Evolutionary conservation across 2,888 invertebrate species (phyloP), one percentile per base, ranked within the genome.

Genomic region (Hyppa rectilinea): DNA sequence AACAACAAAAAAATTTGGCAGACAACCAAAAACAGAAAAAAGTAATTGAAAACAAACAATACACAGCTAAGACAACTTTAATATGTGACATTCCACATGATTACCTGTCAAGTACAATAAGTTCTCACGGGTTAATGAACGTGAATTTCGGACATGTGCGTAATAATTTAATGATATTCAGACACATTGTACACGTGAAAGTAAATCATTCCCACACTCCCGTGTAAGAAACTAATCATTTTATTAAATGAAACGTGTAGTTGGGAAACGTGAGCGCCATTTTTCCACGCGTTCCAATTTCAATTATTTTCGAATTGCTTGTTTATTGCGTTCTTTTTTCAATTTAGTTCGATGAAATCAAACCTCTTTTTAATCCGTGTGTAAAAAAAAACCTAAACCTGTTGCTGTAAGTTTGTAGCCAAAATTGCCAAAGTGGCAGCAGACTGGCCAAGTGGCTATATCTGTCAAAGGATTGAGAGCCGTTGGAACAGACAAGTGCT

Each of bases 81-180:
- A 71, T 81, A 78, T 70, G 84, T 81, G 78, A 78, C 78, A 85
- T 82, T 82, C 73, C 45, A 49, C 65, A 65, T 83, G 75, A 85
- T 85, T 81, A 92, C 91, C 93, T 87, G 90, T 91, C 91, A 89
- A 87, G 84, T 87, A 95, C 95, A 95, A 95, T 95, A 89, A 85
- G 88, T 94, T 95, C 95, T 93, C 95, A 95, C 95, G 94, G 87
- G 81, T 87, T 91, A 93, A 92, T 92, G 88, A 87, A 93, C 92
- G 92, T 91, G 91, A 91, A 93, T 94, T 94, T 95, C 85, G 92
- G 92, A 89, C 83, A 88, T 87, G 86, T 88, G 87, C 85, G 89
- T 92, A 90, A 92, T 92, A 90, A 91, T 92, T 88, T 93, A 92
- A 92, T 93, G 89, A 88, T 89, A 90, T 92, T 88, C 89, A 83